A percentile compares a stretch with the other conserved stretches of the same genome.
Conservation (phyloP, 2,888 invertebrate species). For the Venusia cambrica region DNA sequence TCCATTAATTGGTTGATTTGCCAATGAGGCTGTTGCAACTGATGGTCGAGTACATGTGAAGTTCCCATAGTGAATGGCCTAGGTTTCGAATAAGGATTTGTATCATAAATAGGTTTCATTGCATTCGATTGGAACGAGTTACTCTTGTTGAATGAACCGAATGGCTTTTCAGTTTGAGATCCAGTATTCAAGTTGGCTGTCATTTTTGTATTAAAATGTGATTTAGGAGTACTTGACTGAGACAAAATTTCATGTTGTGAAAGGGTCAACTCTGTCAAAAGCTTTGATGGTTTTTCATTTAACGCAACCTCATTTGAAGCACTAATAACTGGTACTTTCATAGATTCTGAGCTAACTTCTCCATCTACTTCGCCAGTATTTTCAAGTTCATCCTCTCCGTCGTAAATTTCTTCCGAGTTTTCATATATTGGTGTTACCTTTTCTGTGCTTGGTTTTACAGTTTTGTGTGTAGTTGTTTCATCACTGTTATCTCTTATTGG, state of each 20-base stretch:
- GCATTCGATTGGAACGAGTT: conserved; percentile 56
- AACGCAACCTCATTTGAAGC: conserved; percentile 49
- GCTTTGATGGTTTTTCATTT: conserved; percentile 31
- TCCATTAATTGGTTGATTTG: conserved; percentile 72
- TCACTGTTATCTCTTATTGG: conserved; percentile 68
- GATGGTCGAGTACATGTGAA: conserved; percentile 59
- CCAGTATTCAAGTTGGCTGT: conserved; percentile 55
- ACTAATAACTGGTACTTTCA: conserved; percentile 69
- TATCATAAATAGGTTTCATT: conserved; percentile 58
- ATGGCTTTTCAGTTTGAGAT: conserved; percentile 76
- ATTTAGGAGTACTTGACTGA: conserved; percentile 13
- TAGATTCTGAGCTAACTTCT: conserved; percentile 71
- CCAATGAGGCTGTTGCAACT: conserved; percentile 74
- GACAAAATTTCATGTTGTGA: conserved; percentile 49
- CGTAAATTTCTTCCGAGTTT: conserved; percentile 70
- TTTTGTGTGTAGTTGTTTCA: conserved; percentile 53
- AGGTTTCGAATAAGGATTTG: conserved; percentile 55
- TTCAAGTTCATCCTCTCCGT: conserved; percentile 61
- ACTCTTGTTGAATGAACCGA: conserved; percentile 53
- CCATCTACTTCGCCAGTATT: conserved; percentile 64
- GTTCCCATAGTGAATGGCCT: conserved; percentile 67
- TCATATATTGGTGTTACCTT: conserved; percentile 60
- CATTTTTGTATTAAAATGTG: conserved; percentile 34
- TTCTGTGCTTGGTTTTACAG: conserved; percentile 34
- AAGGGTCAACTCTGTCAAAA: conserved; percentile 46